phyloP scores from a whole-genome alignment of 2,113 vertebrate genomes.

The Megaleporinus macrocephalus region DNA sequence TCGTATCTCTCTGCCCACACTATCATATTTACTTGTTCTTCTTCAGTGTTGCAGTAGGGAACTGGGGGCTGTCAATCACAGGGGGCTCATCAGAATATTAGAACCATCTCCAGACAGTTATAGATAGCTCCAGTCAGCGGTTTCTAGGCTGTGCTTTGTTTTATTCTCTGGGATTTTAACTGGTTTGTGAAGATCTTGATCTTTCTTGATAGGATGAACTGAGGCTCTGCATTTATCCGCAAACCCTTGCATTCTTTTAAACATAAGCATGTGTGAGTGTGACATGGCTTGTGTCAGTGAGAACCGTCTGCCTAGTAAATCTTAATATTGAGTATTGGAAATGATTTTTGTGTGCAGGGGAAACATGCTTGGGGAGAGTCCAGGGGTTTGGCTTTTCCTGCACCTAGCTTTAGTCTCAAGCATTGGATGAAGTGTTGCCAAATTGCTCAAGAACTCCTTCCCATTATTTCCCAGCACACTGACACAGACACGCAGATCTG shows the following conservation, averaged over 20 bases:
- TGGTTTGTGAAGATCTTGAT: too few relatives aligned
- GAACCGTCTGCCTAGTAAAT: conserved; percentile 28
- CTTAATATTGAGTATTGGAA: conserved; percentile 37
- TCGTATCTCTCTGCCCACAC: too few relatives aligned
- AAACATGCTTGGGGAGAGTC: conserved; percentile 31
- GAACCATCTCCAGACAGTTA: too few relatives aligned
- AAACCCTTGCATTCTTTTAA: conserved; percentile 13
- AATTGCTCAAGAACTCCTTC: conserved; percentile 47
- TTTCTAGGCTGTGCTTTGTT: too few relatives aligned
- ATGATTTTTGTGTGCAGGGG: conserved; percentile 50
- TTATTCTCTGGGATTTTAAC: too few relatives aligned
- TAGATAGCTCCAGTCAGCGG: too few relatives aligned
- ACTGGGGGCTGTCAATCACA: too few relatives aligned
- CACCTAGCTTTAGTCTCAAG: conserved; percentile 22
- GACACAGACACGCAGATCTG: not conserved
- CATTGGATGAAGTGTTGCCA: conserved; percentile 51
- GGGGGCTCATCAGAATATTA: too few relatives aligned
- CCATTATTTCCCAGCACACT: conserved; percentile 6
- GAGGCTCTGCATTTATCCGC: too few relatives aligned
- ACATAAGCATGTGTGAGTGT: conserved; percentile 30
- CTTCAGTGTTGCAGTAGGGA: too few relatives aligned
- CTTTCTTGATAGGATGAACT: too few relatives aligned
- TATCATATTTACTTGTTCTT: too few relatives aligned
- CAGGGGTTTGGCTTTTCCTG: conserved; percentile 32
- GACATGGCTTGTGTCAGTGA: conserved; percentile 1